phyloP scores from a whole-genome alignment of 2,113 vertebrate genomes.

The Cochlearius cochlearius region DNA sequence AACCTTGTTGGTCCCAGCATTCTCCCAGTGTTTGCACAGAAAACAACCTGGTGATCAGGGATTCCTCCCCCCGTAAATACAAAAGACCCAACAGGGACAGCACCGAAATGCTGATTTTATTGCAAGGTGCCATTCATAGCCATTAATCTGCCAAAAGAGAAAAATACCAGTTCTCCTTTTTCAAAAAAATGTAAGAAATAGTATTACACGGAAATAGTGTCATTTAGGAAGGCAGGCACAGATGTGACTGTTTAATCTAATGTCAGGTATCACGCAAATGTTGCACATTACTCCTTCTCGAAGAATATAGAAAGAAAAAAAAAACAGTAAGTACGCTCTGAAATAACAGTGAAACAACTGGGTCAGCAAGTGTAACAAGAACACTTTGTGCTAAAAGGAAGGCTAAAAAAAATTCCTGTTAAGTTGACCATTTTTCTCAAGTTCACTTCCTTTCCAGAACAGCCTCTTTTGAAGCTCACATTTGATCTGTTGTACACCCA shows the following conservation, averaged over 20 bases:
- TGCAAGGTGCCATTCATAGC: background rate
- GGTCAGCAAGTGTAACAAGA: background rate
- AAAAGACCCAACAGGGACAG: background rate
- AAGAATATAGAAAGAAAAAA: background rate
- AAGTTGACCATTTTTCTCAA: background rate
- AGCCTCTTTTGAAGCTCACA: background rate
- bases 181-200: background rate
- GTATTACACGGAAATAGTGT: background rate
- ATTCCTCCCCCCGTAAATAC: constrained; percentile 24
- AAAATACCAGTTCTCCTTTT: background rate
- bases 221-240: background rate
- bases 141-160: background rate
- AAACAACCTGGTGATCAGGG: constrained; percentile 28
- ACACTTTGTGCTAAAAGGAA: background rate
- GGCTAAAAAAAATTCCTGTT: background rate
- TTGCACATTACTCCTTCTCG: background rate
- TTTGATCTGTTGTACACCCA: background rate
- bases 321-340: background rate
- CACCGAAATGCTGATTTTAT: background rate
- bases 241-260: background rate
- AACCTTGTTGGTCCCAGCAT: constrained; percentile 55
- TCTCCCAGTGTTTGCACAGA: constrained; percentile 60
- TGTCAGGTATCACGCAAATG: background rate
- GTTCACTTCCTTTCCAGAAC: background rate
- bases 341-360: background rate